These are phyloP conservation scores for Hybos culiciformis DNA, from an alignment of 2,888 invertebrate genomes.

Conservation along the genomic window DNA sequence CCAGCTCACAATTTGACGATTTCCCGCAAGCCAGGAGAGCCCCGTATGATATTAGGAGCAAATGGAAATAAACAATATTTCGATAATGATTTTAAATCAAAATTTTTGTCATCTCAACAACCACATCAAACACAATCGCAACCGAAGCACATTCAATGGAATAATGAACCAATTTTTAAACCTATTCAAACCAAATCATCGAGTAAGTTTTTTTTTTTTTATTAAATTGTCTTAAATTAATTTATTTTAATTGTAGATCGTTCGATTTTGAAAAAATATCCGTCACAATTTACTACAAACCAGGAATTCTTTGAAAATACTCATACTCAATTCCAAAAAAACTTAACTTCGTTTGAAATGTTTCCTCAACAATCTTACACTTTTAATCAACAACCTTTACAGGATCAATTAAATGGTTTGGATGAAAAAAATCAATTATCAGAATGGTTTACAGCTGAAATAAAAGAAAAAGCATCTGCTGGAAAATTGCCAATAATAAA, in stretches of 20 bases:
- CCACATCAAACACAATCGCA: conserved; percentile 1
- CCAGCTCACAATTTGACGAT: too few species aligned
- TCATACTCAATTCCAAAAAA: too few species aligned
- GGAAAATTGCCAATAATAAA: conserved; percentile 61
- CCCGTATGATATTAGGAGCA: conserved; percentile 33
- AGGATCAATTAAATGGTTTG: conserved; percentile 16
- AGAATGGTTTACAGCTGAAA: conserved; percentile 74
- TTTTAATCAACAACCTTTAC: too few species aligned
- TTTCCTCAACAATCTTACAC: too few species aligned
- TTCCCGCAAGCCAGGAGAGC: too few species aligned
- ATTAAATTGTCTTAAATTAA: neutral
- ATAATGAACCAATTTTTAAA: too few species aligned
- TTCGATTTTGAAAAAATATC: conserved; percentile 31
- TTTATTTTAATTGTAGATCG: conserved; percentile 22
- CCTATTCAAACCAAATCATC: conserved; percentile 21
- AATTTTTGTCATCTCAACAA: too few species aligned
- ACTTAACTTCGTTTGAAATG: too few species aligned
- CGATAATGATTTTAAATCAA: too few species aligned
- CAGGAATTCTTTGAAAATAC: too few species aligned
- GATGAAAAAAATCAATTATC: conserved; percentile 62
- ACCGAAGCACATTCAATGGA: conserved; percentile 7
- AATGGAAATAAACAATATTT: conserved; percentile 18
- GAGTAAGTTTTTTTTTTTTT: conserved; percentile 15
- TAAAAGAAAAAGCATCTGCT: conserved; percentile 66
- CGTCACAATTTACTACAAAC: too few species aligned